Evolutionary conservation across 2,113 vertebrate genomes (phyloP), one percentile per base, ranked within the genome.

Genomic region (Brienomyrus longianalis): DNA sequence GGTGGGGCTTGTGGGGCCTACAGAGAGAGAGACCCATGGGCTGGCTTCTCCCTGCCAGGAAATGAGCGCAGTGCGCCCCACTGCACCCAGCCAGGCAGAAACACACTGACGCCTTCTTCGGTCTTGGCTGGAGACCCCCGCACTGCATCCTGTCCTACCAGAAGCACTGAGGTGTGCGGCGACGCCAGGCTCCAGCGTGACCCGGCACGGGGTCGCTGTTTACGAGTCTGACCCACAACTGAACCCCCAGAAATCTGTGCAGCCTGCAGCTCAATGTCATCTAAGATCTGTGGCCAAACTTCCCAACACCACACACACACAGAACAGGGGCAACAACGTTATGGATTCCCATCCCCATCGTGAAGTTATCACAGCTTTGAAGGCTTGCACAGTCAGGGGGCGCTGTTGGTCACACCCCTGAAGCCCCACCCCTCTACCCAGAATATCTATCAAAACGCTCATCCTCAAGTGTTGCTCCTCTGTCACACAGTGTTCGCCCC

Each of bases 261-360:
- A 39, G 27, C 90, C 50, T 45, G 8, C 86, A 83, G 83, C 92
- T 91, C 91, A 91, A 45, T 51, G 89, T 92, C 93, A 93, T 94
- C 92, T 94, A 93, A 90, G 94, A 93, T 89, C 91, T 92, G 92
- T 91, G 93, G 92, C 89, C 86, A 89, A 91, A 45, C 43, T 23
- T 23, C 83, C 17, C 83, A 70, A 4, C 83, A 48, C 15, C n/a
- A 31, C n/a, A 35, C 31, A 39, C 70, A 77, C 31, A 39, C 27
- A 19, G 13, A 74, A 35, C 1, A 39, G 31, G 74, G 17, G 74
- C 35, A 35, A 43, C 74, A 39, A 15, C 35, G 5, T 43, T 77
- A 43, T 6, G 35, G 15, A 43, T 77, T 39, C 11, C 15, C 13
- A 17, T 77, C 15, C 74, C n/a, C 62, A 31, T 70, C 0, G 10